Conservation (phyloP, 2,888 invertebrate genomes). For the Thyatira batis region DNA sequence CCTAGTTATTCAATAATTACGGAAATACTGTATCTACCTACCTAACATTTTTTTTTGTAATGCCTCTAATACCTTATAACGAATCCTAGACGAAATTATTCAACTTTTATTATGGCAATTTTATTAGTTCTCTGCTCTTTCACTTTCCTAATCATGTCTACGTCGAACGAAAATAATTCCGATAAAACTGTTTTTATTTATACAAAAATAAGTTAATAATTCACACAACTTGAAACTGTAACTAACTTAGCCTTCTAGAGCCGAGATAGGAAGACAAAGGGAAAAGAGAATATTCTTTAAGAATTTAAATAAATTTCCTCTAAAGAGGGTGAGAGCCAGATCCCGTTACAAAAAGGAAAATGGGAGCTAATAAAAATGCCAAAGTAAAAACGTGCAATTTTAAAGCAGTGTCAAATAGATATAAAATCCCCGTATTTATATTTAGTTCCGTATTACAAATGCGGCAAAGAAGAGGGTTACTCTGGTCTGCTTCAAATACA, state of each 20-base stretch:
- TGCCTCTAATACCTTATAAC: no score
- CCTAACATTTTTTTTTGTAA: no score
- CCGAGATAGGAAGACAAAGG: conserved; percentile 51
- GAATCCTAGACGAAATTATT: no score
- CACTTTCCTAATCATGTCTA: no score
- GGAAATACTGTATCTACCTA: no score
- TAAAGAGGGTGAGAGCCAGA: conserved; percentile 53
- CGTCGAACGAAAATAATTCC: no score
- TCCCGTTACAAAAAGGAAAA: conserved; percentile 73
- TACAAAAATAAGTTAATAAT: no score
- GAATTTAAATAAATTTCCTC: conserved; percentile 78
- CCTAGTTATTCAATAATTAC: no score
- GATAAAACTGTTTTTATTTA: conserved; percentile 1
- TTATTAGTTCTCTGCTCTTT: no score
- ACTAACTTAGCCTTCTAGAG: conserved; percentile 60
- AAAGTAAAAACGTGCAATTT: conserved; percentile 57
- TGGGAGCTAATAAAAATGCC: conserved; percentile 72
- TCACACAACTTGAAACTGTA: conserved; percentile 40
- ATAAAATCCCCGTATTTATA: conserved; percentile 45
- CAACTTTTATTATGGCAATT: no score
- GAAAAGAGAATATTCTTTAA: conserved; percentile 61
- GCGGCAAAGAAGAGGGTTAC: conserved; percentile 4
- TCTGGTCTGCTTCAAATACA: not conserved
- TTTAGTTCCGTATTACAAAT: conserved; percentile 41
- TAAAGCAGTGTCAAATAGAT: conserved; percentile 64